Percentiles rank a stretch among this genome's conserved stretches.
Evolutionary conservation across 2,113 vertebrate species (phyloP).

Genomic region (Oreochromis tanganicae): DNA sequence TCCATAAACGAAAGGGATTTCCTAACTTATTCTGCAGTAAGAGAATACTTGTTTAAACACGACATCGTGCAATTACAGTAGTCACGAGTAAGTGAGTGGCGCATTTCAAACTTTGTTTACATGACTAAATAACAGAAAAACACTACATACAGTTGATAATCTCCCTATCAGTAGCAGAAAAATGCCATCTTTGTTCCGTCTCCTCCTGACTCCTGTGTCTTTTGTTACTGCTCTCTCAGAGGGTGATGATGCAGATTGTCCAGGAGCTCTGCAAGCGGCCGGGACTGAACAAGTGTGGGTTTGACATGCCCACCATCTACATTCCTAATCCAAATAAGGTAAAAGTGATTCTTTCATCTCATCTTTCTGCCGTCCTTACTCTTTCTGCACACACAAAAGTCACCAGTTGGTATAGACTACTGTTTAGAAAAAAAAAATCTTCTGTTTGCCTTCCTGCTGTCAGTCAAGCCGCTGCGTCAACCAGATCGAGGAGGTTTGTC

Average conservation of each 20-base stretch:
- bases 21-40: neutral
- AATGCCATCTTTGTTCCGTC: neutral
- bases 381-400: neutral
- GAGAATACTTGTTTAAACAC: neutral
- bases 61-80: accelerated
- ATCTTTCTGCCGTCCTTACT: neutral
- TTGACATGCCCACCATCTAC: conserved; percentile 83
- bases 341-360: neutral
- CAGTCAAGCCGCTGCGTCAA: conserved; percentile 80
- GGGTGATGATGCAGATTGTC: conserved; percentile 85
- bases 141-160: neutral
- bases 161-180: neutral
- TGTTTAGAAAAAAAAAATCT: neutral
- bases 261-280: conserved; percentile 82
- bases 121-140: neutral
- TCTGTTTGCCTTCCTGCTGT: neutral
- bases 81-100: neutral
- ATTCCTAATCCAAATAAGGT: conserved; percentile 76
- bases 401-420: neutral
- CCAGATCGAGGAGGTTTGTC: conserved; percentile 80
- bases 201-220: neutral
- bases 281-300: conserved; percentile 82
- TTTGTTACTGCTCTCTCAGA: conserved; percentile 45
- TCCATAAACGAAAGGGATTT: neutral
- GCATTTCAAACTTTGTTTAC: neutral